Conservation (phyloP, 2,113 vertebrate genomes). For the Choloepus hoffmanni region DNA sequence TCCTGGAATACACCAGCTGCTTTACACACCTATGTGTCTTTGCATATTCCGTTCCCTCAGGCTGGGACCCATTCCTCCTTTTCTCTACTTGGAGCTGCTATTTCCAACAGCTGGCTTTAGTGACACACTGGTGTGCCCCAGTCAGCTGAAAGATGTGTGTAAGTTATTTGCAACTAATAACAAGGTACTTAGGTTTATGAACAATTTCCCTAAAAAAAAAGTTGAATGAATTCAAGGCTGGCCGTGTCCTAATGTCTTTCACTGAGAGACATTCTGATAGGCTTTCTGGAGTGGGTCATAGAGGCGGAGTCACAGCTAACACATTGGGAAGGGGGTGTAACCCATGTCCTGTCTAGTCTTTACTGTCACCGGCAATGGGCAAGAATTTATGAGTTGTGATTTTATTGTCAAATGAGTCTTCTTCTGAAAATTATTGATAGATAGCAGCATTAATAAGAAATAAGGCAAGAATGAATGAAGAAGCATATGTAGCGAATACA, state of each 20-base stretch:
- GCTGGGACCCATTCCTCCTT: neutral
- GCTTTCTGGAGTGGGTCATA: neutral
- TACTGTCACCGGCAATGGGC: neutral
- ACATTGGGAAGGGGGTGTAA: no score
- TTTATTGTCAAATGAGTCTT: neutral
- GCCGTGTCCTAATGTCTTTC: neutral
- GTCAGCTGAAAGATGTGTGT: neutral
- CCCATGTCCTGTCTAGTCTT: fast-evolving
- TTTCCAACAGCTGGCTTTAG: neutral
- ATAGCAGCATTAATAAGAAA: neutral
- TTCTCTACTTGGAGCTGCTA: neutral
- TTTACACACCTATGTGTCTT: neutral
- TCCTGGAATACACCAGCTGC: neutral
- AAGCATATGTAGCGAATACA: neutral
- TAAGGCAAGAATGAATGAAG: neutral
- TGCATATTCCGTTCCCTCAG: neutral
- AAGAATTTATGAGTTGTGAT: neutral
- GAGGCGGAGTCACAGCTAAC: neutral
- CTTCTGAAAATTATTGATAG: neutral
- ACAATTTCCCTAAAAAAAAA: neutral
- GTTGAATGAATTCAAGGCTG: neutral
- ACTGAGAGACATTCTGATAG: neutral
- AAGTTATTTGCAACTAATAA: neutral
- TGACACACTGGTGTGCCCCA: no score
- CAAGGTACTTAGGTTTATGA: neutral